Conservation (phyloP, 1,140 invertebrate species). For the Octopus sinensis region DNA sequence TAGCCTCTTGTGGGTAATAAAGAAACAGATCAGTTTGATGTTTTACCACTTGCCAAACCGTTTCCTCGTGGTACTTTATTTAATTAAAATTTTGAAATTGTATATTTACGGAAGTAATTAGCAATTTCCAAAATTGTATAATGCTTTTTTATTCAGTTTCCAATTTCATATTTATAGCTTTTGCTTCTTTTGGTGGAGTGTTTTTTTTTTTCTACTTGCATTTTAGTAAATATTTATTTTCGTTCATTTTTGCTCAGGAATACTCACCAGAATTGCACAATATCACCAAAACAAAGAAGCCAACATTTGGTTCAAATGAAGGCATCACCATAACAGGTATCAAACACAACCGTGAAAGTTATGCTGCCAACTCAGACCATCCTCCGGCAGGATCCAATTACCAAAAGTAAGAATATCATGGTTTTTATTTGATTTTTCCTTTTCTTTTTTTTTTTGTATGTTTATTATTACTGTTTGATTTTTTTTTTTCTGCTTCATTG, state of each 20-base stretch:
- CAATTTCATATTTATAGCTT: not conserved
- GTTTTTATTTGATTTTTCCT: too few relatives aligned
- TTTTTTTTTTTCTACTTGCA: not conserved
- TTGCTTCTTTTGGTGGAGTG: not conserved
- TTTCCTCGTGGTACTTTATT: too few relatives aligned
- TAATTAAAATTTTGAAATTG: too few relatives aligned
- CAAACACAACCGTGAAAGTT: constrained; percentile 86
- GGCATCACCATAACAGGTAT: constrained; percentile 83
- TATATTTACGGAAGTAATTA: too few relatives aligned
- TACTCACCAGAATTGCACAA: constrained; percentile 52
- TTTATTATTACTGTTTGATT: too few relatives aligned
- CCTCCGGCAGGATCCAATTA: not conserved
- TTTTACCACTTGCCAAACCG: too few relatives aligned
- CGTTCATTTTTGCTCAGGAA: constrained; percentile 60
- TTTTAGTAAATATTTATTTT: not conserved
- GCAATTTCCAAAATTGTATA: too few relatives aligned
- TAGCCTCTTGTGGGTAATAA: too few relatives aligned
- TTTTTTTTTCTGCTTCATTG: too few relatives aligned
- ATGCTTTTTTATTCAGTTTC: too few relatives aligned
- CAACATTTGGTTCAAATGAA: constrained; percentile 72
- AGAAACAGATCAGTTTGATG: too few relatives aligned
- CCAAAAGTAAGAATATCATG: not conserved
- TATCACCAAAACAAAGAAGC: constrained; percentile 78
- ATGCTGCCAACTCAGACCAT: constrained; percentile 25
- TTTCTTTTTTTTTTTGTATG: too few relatives aligned